A percentile compares a stretch with the other conserved stretches of the same genome.
Conservation (phyloP, 1,140 invertebrate species). For the Mycetomoellerius zeteki region DNA sequence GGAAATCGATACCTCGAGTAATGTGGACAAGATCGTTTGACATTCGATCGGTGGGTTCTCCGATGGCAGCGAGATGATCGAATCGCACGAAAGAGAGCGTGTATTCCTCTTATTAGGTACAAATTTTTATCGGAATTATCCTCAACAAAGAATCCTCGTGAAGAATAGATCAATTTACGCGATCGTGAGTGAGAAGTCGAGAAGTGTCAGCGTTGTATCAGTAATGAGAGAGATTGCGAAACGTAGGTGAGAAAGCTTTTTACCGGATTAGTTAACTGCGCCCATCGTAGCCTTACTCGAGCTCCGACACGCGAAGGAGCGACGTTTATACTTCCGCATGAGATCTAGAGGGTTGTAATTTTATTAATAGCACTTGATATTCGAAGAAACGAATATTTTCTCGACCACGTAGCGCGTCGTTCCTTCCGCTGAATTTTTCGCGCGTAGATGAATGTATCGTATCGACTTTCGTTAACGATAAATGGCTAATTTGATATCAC, state of each 20-base stretch:
- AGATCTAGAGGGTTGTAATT: constrained; percentile 42
- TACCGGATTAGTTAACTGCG: constrained; percentile 54
- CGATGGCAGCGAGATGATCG: constrained; percentile 14
- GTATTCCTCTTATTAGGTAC: not conserved
- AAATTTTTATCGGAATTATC: constrained; percentile 47
- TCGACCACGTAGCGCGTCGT: not conserved
- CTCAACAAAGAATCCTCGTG: constrained; percentile 3
- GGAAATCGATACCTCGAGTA: constrained; percentile 41
- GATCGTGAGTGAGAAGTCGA: constrained; percentile 1
- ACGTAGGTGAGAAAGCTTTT: constrained; percentile 28
- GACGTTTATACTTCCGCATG: constrained; percentile 22
- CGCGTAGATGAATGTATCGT: not conserved
- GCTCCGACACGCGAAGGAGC: constrained; percentile 36
- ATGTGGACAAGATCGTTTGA: constrained; percentile 43
- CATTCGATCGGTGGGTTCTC: constrained; percentile 37
- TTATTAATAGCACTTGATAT: constrained; percentile 32
- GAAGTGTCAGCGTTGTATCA: constrained; percentile 32
- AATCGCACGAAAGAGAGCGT: not conserved
- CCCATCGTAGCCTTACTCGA: constrained; percentile 40
- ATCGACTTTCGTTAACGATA: constrained; percentile 5
- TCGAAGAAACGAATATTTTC: constrained; percentile 16
- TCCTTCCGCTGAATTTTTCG: not conserved
- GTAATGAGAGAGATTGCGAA: constrained; percentile 8
- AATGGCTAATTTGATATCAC: constrained; percentile 1
- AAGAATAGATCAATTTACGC: not conserved